phyloP scores from a whole-genome alignment of 2,113 vertebrate genomes.

The Actinemys pallida region DNA sequence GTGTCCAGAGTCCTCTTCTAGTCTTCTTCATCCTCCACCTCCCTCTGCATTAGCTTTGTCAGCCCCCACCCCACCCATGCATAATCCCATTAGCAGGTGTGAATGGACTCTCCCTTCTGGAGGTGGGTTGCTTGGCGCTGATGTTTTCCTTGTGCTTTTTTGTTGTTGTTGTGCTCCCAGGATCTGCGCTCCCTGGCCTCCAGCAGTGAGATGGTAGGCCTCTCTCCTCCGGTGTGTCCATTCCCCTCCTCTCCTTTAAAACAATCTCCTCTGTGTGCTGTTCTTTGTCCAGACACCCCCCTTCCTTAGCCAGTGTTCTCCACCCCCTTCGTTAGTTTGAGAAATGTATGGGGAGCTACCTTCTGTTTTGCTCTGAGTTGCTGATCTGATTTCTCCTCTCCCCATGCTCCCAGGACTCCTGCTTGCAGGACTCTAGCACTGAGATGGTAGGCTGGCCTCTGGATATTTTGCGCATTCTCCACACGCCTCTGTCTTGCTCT shows the following conservation, averaged over 20 bases:
- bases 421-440: constrained; percentile 57
- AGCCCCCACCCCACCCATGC: too few species aligned
- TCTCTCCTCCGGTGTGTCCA: background rate
- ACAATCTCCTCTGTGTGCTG: fast-evolving
- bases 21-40: background rate
- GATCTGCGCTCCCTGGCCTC: constrained; percentile 10
- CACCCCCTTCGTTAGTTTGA: background rate
- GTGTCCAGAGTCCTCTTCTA: background rate
- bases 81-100: background rate
- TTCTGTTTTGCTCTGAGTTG: background rate
- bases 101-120: background rate
- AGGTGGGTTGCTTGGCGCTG: background rate
- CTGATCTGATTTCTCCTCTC: constrained; percentile 65
- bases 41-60: background rate
- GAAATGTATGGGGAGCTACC: background rate
- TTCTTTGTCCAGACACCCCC: background rate
- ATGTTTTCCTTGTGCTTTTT: background rate
- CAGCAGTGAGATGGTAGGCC: constrained; percentile 17
- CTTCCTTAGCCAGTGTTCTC: background rate
- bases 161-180: background rate
- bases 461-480: background rate
- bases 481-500: background rate
- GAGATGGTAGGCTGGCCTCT: constrained; percentile 72
- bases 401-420: constrained; percentile 52
- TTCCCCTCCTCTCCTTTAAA: background rate